Evolutionary conservation across 2,797 vertebrate species (phyloP), one percentile per base, ranked within the genome.

Genomic region (Sphenopsis melanotis): DNA sequence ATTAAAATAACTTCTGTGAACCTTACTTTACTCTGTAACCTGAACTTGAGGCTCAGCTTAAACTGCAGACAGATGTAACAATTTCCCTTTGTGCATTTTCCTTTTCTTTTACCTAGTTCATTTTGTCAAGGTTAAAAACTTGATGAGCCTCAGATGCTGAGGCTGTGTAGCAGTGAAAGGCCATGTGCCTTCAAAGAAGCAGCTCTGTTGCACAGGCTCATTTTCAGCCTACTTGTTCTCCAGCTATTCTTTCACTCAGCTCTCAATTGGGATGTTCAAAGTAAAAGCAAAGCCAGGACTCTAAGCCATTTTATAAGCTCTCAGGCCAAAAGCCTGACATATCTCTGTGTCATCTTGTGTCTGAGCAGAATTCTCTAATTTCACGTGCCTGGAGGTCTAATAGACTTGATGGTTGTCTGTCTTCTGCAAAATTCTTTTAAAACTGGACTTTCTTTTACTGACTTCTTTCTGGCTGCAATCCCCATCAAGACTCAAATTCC

Each of bases 331-430:
- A 95, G 69, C 66, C 65, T 95, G 90, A 94, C 53, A 41, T 59
- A 87, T 65, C 74, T 95, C 82, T 88, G 64, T 83, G 68, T 94
- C 92, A 96, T 77, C 39, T 94, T 1, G 7, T 76, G 93, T 94
- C 70, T 87, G 72, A 85, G 70, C 47, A 80, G 71, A 95, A 96
- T 94, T 93, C 74, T 92, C 92, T 96, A 94, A 92, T 96, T 97
- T 94, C 66, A 61, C 20, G 14, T 93, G 79, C 59, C 65, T 82
- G 52, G 34, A 92, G 56, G 85, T 46, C 53, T 89, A 88, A 93
- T 24, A 94, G 87, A 96, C 92, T 92, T 93, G 82, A 87, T 64
- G 46, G 34, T 13, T 94, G 64, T 75, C 69, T 72, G 24, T 75
- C 70, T 87, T 68, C 68, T 79, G 27, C 41, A 96, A 88, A 95